These are phyloP conservation scores for Hapalemur alaotrensis DNA, from an alignment of 2,797 vertebrate species.

Conservation along the genomic window DNA sequence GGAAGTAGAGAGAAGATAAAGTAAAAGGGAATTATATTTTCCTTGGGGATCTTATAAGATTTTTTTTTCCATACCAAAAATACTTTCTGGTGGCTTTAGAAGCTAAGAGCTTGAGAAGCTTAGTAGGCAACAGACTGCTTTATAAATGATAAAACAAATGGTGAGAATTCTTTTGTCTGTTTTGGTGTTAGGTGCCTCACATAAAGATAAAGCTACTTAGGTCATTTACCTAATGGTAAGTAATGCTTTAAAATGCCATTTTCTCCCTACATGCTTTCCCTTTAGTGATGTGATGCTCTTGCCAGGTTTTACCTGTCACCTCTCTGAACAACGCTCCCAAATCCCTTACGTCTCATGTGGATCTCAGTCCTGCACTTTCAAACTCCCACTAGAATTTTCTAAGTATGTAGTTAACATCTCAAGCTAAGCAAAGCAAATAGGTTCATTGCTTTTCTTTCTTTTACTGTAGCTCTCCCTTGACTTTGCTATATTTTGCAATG, in stretches of 20 bases:
- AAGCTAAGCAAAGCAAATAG: not conserved
- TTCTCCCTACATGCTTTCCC: not conserved
- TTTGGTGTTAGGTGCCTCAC: not conserved
- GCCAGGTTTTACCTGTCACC: not conserved
- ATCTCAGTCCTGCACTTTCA: not conserved
- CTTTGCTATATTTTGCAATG: not conserved
- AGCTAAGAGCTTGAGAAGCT: not conserved
- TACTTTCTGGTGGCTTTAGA: not conserved
- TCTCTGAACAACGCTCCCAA: not conserved
- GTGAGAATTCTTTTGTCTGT: not conserved
- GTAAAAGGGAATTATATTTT: not conserved
- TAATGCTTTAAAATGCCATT: not conserved
- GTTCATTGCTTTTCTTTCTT: not conserved
- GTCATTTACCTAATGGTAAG: not conserved
- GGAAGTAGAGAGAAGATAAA: not conserved
- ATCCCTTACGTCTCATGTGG: not conserved
- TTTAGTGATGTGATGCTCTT: not conserved
- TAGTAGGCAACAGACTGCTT: not conserved
- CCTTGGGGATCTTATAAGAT: not conserved
- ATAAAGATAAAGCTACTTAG: not conserved
- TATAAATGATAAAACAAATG: not conserved
- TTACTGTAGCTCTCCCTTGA: not conserved
- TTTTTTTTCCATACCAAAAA: not conserved
- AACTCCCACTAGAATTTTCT: not conserved
- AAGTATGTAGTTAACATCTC: not conserved